Conservation (phyloP, 1,140 invertebrate species). For the Trialeurodes vaporariorum region DNA sequence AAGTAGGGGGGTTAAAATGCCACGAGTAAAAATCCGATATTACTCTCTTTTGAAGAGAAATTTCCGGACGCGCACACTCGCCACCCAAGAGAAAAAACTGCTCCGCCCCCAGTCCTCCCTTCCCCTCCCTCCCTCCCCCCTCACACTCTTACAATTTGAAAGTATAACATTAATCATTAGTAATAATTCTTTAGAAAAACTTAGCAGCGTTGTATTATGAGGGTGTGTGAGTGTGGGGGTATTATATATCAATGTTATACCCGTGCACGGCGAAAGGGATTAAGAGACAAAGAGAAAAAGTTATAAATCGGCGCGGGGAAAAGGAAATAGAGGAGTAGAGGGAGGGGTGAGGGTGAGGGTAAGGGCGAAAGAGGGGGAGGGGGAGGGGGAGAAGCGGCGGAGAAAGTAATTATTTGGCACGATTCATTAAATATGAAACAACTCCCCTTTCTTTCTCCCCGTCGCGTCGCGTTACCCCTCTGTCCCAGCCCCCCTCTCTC, state of each 20-base stretch:
- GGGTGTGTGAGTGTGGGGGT: neutral
- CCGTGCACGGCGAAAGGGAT: too few species aligned
- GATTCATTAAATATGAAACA: conserved; percentile 1
- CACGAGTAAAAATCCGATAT: neutral
- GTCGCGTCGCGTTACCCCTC: too few species aligned
- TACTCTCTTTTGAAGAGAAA: neutral
- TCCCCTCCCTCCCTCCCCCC: neutral
- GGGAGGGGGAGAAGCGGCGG: neutral
- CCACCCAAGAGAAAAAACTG: neutral
- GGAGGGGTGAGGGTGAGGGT: neutral
- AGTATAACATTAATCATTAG: neutral
- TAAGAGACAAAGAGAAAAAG: too few species aligned
- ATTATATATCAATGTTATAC: conserved; percentile 1
- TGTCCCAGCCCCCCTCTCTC: too few species aligned
- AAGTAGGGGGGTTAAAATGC: neutral
- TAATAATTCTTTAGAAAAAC: conserved; percentile 1
- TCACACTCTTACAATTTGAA: neutral
- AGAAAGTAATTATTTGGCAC: neutral
- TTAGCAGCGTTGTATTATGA: neutral
- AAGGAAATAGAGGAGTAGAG: neutral
- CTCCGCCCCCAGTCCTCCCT: neutral
- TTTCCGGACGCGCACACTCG: neutral
- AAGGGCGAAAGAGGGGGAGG: neutral
- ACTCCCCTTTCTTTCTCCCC: neutral
- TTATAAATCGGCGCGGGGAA: too few species aligned